Conservation (phyloP, 1,140 invertebrate species). For the Zaprionus gabonicus region DNA sequence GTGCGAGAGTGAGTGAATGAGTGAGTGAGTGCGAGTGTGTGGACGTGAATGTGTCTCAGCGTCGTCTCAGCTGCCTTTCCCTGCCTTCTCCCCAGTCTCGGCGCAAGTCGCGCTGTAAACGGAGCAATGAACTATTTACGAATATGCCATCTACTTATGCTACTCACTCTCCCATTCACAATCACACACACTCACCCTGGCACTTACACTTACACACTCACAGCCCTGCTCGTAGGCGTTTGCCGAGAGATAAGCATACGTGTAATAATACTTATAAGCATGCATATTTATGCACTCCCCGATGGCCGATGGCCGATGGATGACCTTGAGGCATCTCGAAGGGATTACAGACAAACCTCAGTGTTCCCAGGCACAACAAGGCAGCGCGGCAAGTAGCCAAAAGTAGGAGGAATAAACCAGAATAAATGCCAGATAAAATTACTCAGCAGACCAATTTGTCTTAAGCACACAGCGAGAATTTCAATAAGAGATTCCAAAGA, state of each 20-base stretch:
- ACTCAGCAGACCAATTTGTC: constrained; percentile 10
- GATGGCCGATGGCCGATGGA: not conserved
- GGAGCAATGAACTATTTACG: constrained; percentile 79
- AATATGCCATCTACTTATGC: constrained; percentile 55
- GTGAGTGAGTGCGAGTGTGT: constrained; percentile 19
- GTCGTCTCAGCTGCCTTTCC: constrained; percentile 38
- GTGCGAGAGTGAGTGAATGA: not conserved
- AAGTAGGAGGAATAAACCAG: not conserved
- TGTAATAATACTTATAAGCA: constrained; percentile 42
- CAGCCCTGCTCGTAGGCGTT: constrained; percentile 36
- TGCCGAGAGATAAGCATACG: constrained; percentile 47
- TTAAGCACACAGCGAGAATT: not conserved
- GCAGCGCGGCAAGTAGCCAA: constrained; percentile 1
- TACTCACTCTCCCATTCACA: constrained; percentile 35
- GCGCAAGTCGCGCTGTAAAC: constrained; percentile 57
- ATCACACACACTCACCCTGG: constrained; percentile 38
- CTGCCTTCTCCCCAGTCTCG: constrained; percentile 24
- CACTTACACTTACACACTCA: constrained; percentile 39
- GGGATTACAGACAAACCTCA: constrained; percentile 18
- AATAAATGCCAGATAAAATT: constrained; percentile 9
- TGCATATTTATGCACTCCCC: constrained; percentile 47
- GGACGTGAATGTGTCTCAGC: constrained; percentile 42
- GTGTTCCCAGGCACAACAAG: constrained; percentile 22
- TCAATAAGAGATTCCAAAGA: not conserved
- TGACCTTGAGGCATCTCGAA: constrained; percentile 45